Base-by-base conservation (phyloP, 2,888 invertebrate species). In the Drosophila affinis region DNA sequence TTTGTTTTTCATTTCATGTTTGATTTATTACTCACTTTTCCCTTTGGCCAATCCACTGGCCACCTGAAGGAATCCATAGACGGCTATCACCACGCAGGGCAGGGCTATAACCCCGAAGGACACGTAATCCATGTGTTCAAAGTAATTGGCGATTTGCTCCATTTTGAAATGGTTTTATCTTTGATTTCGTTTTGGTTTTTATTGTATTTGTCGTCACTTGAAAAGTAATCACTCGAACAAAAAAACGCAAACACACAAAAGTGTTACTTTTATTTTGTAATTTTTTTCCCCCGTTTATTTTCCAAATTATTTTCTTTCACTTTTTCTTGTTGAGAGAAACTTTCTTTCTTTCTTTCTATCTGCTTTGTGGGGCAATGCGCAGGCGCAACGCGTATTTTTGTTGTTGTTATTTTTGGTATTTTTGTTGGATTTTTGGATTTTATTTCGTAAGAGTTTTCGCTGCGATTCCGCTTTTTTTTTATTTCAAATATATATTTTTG, bases 81-180 rank as follows among this genome's bases (percentile, higher is more conserved):
- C 34, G 68, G 75, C 82, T 9, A 87, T 79, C 4, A 87, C 72
- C 45, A 83, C 57, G 72, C 87, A 87, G 51, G 85, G 85, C 27
- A 83, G 56, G 3, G 82, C 79, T 56, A 87, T 75, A 7, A 81
- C 77, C 58, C 79, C 75, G 24, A 83, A 78, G 77, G 83, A 83
- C 79, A 83, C 82, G 79, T 87, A 87, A 85, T 87, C 85, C 87
- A 85, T 77, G 65, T 85, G 74, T 58, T 78, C 82, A 55, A 87
- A 73, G 55, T 85, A 81, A 51, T 81, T 77, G 12, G 68, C 77
- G 53, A 83, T 73, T 75, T 87, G 87, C 76, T 83, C 83, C 83
- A 83, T 83, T 65, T 64, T 39, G 12, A 14, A 39, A 4, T 14
- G 12, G 5, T 39, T 65, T 3, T 29, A 10, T 47, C 7, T 9